Percentiles rank a stretch among this genome's conserved stretches.
Conservation (phyloP, 1,140 invertebrate species). For the Scaptodrosophila lebanonensis region DNA sequence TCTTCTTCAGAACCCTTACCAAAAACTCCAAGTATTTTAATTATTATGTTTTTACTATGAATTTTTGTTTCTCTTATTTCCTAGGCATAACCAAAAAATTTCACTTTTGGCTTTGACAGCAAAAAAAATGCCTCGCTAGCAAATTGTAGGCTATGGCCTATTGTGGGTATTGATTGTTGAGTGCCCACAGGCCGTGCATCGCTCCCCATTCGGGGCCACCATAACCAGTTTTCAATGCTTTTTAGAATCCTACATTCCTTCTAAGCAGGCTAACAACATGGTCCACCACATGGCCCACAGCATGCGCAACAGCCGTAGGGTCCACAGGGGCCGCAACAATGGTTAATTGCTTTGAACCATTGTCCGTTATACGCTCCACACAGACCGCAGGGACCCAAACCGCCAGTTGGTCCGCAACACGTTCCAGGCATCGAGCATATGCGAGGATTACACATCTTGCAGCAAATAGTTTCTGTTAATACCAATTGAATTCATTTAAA, state of each 20-base stretch:
- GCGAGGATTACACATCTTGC: constrained; percentile 52
- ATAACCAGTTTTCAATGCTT: not conserved
- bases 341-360: constrained; percentile 53
- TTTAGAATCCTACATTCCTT: constrained; percentile 44
- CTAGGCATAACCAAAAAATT: no score
- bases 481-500: no score
- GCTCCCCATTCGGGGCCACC: no score
- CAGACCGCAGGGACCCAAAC: constrained; percentile 50
- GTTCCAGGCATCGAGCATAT: constrained; percentile 57
- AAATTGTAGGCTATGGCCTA: no score
- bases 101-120: no score
- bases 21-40: no score
- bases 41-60: no score
- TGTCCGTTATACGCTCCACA: constrained; percentile 61
- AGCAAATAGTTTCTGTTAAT: not conserved
- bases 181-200: no score
- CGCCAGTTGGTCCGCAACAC: constrained; percentile 58
- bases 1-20: no score
- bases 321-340: constrained; percentile 57
- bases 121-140: no score
- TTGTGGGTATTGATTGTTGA: no score
- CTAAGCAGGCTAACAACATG: constrained; percentile 52
- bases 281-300: constrained; percentile 52
- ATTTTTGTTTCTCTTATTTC: no score
- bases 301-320: constrained; percentile 59